phyloP scores from a whole-genome alignment of 2,113 vertebrate species.

The Cygnus buccinator region DNA sequence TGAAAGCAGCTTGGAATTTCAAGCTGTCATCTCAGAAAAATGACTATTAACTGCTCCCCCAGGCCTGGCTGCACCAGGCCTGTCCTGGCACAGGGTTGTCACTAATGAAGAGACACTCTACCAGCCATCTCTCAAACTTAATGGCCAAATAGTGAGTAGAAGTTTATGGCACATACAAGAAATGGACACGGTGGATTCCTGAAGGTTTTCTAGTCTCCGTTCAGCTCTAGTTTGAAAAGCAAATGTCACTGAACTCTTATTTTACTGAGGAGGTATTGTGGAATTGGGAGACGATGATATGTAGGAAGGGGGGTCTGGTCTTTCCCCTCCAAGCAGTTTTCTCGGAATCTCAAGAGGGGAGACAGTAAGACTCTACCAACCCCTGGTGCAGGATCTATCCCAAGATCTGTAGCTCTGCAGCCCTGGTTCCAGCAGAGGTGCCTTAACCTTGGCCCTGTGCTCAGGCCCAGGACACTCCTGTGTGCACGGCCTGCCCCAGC shows the following conservation, averaged over 20 bases:
- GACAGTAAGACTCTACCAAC: neutral
- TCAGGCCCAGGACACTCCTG: rapidly evolving
- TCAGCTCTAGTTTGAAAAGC: neutral
- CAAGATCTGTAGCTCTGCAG: neutral
- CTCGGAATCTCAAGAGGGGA: neutral
- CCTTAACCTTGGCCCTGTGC: rapidly evolving
- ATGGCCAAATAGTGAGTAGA: neutral
- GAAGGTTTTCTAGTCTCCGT: neutral
- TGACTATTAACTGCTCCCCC: neutral
- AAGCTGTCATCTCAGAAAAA: neutral
- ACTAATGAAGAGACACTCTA: neutral
- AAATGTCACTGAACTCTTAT: neutral
- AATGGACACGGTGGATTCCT: rapidly evolving
- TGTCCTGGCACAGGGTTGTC: rapidly evolving
- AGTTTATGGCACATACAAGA: neutral
- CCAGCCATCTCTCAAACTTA: neutral
- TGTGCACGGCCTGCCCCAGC: rapidly evolving
- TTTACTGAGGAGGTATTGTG: neutral
- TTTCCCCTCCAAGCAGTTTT: neutral
- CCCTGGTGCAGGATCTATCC: neutral
- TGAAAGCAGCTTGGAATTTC: neutral
- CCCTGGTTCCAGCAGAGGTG: neutral
- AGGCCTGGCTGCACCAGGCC: neutral
- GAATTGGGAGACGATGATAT: neutral
- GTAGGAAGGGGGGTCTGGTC: neutral